Evolutionary conservation across 2,888 invertebrate genomes (phyloP).

Genomic region (Ethmia dodecea): DNA sequence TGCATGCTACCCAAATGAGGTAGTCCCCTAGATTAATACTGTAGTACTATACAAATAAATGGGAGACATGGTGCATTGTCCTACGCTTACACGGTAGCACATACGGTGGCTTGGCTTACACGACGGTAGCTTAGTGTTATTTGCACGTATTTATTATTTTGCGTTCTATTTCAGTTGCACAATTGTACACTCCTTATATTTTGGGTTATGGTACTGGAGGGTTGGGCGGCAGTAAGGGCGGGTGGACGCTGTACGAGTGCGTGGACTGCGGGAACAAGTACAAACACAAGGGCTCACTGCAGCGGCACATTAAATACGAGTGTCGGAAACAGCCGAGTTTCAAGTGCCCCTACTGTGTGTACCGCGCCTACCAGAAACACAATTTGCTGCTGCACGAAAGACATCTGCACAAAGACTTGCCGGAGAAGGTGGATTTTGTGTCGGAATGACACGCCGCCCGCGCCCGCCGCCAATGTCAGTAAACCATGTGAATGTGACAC

Average conservation of each 20-base stretch:
- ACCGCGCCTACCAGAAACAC: constrained; percentile 82
- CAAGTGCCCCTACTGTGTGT: constrained; percentile 83
- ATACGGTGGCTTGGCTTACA: constrained; percentile 60
- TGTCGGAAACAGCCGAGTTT: constrained; percentile 84
- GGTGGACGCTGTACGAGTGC: constrained; percentile 79
- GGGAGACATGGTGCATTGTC: constrained; percentile 78
- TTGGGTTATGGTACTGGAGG: constrained; percentile 70
- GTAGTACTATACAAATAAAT: constrained; percentile 51
- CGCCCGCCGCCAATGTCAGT: constrained; percentile 50
- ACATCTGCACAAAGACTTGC: constrained; percentile 73
- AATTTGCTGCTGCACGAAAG: constrained; percentile 76
- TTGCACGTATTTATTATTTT: constrained; percentile 74
- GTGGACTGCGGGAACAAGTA: constrained; percentile 89
- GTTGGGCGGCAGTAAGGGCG: constrained; percentile 63
- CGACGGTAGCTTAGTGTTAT: constrained; percentile 51
- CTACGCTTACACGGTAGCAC: constrained; percentile 63
- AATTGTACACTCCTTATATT: constrained; percentile 76
- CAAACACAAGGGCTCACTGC: constrained; percentile 87
- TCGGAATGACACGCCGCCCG: constrained; percentile 62
- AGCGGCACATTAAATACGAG: constrained; percentile 86
- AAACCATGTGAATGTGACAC: no score
- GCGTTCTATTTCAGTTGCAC: constrained; percentile 76
- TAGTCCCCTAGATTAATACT: constrained; percentile 38
- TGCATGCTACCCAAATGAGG: constrained; percentile 43
- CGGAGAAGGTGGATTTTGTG: constrained; percentile 74